Percentiles rank a stretch among this genome's conserved stretches.
Evolutionary conservation across 2,888 invertebrate species (phyloP).

Genomic region (Meghimatium bilineatum): DNA sequence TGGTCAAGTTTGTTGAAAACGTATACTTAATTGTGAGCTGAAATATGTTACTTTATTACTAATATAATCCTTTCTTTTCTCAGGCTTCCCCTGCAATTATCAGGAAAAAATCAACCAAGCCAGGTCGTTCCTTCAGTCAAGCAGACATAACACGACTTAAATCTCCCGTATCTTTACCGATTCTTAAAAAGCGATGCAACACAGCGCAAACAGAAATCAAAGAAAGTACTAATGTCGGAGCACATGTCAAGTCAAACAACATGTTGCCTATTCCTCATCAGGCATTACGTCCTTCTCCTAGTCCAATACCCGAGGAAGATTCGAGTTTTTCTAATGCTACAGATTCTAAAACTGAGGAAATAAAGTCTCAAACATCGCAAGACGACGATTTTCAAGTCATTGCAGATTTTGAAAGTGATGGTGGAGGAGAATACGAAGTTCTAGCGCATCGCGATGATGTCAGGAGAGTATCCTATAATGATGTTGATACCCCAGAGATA

Average conservation of each 20-base stretch:
- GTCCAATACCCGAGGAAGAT: conserved; percentile 45
- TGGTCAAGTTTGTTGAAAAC: no score
- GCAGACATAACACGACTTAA: conserved; percentile 26
- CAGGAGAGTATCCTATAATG: neutral
- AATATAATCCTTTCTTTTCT: neutral
- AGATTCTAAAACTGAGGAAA: neutral
- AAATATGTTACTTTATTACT: no score
- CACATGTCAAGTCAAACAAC: neutral
- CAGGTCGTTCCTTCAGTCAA: conserved; percentile 18
- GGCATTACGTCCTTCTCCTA: conserved; percentile 21
- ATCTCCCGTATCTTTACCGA: conserved; percentile 33
- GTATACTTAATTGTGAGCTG: no score
- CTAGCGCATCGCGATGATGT: conserved; percentile 41
- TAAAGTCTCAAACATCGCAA: conserved; percentile 5
- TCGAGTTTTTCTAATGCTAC: neutral
- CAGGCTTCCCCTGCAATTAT: conserved; percentile 46
- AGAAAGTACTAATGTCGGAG: neutral
- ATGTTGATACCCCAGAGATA: neutral
- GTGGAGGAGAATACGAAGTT: conserved; percentile 52
- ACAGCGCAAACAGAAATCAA: conserved; percentile 25
- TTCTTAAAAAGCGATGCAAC: conserved; percentile 41
- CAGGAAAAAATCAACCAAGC: conserved; percentile 19
- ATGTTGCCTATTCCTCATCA: conserved; percentile 28
- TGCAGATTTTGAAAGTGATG: conserved; percentile 52
- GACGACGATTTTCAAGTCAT: conserved; percentile 25